A percentile compares a stretch with the other conserved stretches of the same genome.
Conservation (phyloP, 2,797 vertebrate genomes). For the Steatocranus sp. region DNA sequence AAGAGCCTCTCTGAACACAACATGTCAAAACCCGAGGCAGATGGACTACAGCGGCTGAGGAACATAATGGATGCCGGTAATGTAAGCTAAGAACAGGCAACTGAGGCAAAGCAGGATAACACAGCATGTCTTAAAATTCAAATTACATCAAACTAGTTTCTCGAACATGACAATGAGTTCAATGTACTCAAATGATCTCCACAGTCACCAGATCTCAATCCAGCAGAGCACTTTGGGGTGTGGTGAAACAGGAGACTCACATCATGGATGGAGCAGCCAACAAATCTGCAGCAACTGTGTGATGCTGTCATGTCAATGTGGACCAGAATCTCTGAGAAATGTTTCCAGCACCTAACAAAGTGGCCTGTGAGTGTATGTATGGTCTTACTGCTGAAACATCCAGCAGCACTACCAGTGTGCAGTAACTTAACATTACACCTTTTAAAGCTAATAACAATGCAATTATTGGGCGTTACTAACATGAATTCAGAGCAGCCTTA, state of each 20-base stretch:
- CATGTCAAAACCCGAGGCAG: accelerated
- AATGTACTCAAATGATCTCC: neutral
- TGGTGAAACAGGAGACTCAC: neutral
- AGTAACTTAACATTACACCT: neutral
- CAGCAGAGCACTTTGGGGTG: neutral
- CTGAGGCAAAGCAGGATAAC: neutral
- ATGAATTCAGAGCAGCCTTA: slow-evolving; percentile 59
- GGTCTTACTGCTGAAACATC: neutral
- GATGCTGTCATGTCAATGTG: neutral
- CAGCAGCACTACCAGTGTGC: neutral
- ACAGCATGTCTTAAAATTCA: neutral
- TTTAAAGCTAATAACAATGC: neutral
- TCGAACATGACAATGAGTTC: neutral
- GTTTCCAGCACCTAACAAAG: neutral
- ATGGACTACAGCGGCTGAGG: neutral
- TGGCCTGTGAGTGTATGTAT: neutral
- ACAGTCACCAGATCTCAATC: neutral
- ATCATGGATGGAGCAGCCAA: neutral
- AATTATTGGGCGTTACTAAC: neutral
- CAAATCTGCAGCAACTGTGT: neutral
- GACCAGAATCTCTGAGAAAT: neutral
- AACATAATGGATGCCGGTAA: neutral
- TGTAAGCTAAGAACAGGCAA: neutral
- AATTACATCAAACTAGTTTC: neutral
- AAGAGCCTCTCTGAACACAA: neutral